A percentile compares a stretch with the other conserved stretches of the same genome.
Conservation (phyloP, 2,113 vertebrate genomes). For the Xiphophorus hellerii region DNA sequence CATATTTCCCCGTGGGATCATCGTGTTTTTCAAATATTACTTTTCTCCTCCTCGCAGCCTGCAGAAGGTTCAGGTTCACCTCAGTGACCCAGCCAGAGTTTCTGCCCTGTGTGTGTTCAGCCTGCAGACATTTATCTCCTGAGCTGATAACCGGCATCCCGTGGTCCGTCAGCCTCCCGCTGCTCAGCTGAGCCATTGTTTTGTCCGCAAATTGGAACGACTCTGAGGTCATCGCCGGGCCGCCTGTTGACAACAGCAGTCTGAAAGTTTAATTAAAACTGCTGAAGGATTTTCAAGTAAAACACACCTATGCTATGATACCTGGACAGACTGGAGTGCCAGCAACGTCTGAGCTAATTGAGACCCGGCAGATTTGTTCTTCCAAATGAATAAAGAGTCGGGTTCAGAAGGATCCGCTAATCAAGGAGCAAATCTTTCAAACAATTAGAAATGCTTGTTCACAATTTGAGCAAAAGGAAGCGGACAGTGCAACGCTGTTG, state of each 20-base stretch:
- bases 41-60: not conserved
- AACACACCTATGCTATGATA: conserved; percentile 14
- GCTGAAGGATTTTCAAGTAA: not conserved
- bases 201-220: not conserved
- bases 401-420: conserved; percentile 18
- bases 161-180: conserved; percentile 23
- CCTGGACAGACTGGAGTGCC: not conserved
- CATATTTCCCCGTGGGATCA: not conserved
- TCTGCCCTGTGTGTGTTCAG: conserved; percentile 21
- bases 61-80: conserved; percentile 22
- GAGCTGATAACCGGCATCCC: conserved; percentile 35
- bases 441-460: conserved; percentile 20
- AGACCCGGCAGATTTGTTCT: conserved; percentile 52
- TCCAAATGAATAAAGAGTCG: conserved; percentile 26
- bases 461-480: not conserved
- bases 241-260: conserved; percentile 1
- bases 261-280: conserved; percentile 22
- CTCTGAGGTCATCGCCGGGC: conserved; percentile 26
- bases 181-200: conserved; percentile 27
- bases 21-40: conserved; percentile 9
- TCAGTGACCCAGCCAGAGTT: conserved; percentile 5
- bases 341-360: conserved; percentile 37
- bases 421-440: conserved; percentile 21
- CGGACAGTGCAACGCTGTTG: not conserved
- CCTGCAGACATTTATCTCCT: conserved; percentile 44